Evolutionary conservation across 2,113 vertebrate species (phyloP).

Genomic region (Macquaria australasica): DNA sequence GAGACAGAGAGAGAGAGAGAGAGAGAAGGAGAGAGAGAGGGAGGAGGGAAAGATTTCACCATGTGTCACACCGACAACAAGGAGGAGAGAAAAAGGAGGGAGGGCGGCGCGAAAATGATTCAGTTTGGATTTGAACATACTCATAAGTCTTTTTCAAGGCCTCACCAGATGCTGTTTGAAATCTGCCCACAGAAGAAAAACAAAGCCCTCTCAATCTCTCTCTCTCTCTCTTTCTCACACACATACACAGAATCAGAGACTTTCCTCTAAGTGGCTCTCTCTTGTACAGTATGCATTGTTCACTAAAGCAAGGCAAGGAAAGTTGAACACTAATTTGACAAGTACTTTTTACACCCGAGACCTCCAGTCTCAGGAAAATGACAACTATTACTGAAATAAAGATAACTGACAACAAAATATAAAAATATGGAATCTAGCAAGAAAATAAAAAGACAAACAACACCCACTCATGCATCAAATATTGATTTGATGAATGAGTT

Average conservation of each 20-base stretch:
- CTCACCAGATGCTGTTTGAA: constrained; percentile 87
- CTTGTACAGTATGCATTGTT: constrained; percentile 51
- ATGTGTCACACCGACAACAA: constrained; percentile 81
- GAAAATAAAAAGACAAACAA: constrained; percentile 3
- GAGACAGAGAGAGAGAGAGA: constrained; percentile 12
- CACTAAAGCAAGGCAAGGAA: constrained; percentile 36
- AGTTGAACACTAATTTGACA: constrained; percentile 53
- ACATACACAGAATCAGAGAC: constrained; percentile 64
- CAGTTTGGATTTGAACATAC: constrained; percentile 80
- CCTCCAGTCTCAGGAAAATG: constrained; percentile 29
- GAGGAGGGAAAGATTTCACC: constrained; percentile 71
- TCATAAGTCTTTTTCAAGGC: constrained; percentile 78
- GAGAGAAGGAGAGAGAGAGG: constrained; percentile 41
- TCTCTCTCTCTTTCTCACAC: constrained; percentile 47
- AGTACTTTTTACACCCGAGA: constrained; percentile 34
- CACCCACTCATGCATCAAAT: not conserved
- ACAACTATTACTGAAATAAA: not conserved
- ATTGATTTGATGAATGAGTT: too few species aligned
- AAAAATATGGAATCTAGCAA: not conserved
- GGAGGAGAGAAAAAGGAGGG: constrained; percentile 56
- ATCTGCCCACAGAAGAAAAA: constrained; percentile 82
- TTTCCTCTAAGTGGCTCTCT: constrained; percentile 59
- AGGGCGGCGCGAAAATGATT: constrained; percentile 71
- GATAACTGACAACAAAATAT: constrained; percentile 11
- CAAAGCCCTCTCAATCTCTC: constrained; percentile 63